Evolutionary conservation across 2,888 invertebrate species (phyloP).

Genomic region (Allygus modestus): DNA sequence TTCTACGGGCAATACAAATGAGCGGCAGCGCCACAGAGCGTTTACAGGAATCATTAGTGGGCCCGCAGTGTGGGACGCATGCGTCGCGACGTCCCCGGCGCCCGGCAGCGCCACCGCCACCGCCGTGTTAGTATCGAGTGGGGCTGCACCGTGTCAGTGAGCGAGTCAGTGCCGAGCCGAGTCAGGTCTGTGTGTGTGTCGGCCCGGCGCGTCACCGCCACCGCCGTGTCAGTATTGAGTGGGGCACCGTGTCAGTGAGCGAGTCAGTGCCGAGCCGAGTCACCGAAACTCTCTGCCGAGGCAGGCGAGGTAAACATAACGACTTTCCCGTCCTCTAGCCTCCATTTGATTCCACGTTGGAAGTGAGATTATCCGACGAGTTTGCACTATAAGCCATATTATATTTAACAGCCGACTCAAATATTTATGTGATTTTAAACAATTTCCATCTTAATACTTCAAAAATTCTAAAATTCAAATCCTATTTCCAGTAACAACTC

Average conservation of each 20-base stretch:
- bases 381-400: no score
- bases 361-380: no score
- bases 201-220: neutral
- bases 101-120: neutral
- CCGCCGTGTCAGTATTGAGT: conserved; percentile 31
- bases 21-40: no score
- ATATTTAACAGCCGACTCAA: no score
- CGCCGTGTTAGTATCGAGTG: conserved; percentile 23
- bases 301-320: neutral
- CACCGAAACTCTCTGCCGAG: conserved; percentile 16
- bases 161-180: neutral
- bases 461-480: no score
- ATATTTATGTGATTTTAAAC: no score
- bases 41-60: conserved; percentile 15
- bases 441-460: no score
- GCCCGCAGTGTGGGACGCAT: neutral
- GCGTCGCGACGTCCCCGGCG: neutral
- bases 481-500: no score
- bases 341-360: no score
- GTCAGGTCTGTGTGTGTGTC: no score
- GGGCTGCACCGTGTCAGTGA: neutral
- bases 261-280: conserved; percentile 20
- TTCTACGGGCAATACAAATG: no score
- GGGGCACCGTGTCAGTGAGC: conserved; percentile 2
- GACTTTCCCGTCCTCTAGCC: no score